Percentiles rank a stretch among this genome's conserved stretches.
These are phyloP conservation scores for Sorex araneus DNA, from an alignment of 2,113 vertebrate genomes.

Conservation along the genomic window DNA sequence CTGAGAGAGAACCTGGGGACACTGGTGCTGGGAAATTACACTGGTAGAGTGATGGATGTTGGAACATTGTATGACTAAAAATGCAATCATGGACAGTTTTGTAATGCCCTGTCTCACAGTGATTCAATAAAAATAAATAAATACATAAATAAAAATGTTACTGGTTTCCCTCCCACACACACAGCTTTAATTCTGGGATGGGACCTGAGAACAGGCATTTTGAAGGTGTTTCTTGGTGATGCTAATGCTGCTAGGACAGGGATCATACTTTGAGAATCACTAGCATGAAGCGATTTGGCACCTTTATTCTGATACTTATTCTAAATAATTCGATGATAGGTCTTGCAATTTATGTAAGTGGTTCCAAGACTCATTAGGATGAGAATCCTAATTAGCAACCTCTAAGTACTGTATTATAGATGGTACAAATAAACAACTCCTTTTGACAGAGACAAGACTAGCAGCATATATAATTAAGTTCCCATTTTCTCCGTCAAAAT, in stretches of 20 bases:
- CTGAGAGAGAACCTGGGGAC: no score
- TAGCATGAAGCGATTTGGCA: not conserved
- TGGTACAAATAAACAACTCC: not conserved
- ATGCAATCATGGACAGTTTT: no score
- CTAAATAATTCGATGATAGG: not conserved
- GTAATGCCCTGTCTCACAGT: no score
- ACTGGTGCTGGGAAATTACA: no score
- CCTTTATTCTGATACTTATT: not conserved
- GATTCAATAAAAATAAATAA: no score
- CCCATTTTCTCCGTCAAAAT: not conserved
- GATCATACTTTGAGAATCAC: not conserved
- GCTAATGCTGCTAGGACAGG: not conserved
- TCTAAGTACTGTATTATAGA: not conserved
- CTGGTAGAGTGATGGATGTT: no score
- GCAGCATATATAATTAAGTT: not conserved
- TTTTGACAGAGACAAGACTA: conserved; percentile 13
- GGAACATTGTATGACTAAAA: no score
- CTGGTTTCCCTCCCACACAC: no score
- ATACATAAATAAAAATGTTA: not conserved
- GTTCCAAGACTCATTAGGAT: not conserved
- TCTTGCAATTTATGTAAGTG: not conserved
- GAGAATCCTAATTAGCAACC: conserved; percentile 12
- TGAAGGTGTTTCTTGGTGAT: not conserved
- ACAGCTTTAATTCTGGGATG: not conserved
- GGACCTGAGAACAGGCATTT: not conserved